A percentile compares a stretch with the other conserved stretches of the same genome.
Evolutionary conservation across 2,888 invertebrate species (phyloP).

Genomic region (Hanleya hanleyi): DNA sequence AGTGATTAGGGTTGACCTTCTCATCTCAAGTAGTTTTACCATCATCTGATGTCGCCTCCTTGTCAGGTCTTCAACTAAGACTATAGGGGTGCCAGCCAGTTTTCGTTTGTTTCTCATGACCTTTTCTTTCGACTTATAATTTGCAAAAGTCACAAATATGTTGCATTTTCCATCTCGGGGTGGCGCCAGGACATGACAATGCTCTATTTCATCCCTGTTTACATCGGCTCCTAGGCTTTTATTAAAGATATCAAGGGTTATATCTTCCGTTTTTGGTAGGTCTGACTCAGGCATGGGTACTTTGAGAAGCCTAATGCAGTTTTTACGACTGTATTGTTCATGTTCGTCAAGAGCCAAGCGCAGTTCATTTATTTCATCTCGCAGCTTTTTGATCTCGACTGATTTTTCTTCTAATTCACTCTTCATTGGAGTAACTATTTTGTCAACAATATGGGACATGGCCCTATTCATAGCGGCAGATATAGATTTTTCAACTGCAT

Average conservation of each 20-base stretch:
- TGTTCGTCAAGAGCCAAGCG: background rate
- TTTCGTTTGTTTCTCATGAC: background rate
- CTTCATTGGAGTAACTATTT: background rate
- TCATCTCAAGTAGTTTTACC: background rate
- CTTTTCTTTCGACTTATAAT: background rate
- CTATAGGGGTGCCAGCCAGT: background rate
- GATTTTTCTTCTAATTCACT: background rate
- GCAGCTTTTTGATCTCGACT: background rate
- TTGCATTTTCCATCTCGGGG: background rate
- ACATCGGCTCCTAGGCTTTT: background rate
- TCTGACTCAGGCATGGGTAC: conserved; percentile 2
- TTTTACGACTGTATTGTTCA: background rate
- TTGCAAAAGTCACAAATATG: background rate
- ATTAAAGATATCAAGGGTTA: background rate
- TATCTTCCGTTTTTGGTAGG: background rate
- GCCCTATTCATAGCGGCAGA: background rate
- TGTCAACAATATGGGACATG: background rate
- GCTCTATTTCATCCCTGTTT: background rate
- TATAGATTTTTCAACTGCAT: background rate
- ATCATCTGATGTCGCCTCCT: background rate
- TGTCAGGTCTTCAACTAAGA: background rate
- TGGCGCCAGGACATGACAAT: background rate
- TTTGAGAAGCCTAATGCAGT: background rate
- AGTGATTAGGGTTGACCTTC: background rate
- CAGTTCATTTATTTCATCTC: background rate